Evolutionary conservation across 2,888 invertebrate genomes (phyloP), one percentile per base, ranked within the genome.

Genomic region (Drosophila neotestacea): DNA sequence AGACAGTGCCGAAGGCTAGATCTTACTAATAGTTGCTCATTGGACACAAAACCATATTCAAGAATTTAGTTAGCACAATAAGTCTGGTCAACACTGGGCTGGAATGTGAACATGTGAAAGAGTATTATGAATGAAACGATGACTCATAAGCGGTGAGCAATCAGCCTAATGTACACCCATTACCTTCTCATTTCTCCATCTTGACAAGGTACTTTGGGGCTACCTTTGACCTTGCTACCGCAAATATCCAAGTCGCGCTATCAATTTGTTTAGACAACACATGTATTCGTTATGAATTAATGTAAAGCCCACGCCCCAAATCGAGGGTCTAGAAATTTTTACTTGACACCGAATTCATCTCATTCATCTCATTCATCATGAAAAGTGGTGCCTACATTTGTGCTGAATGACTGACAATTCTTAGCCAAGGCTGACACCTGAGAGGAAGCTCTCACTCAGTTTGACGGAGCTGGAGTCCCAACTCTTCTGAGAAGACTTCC

Each of bases 331-430:
- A 13, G 36, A 34, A 34, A 70, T 50, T 54, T 50, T 50, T 6
- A 58, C 58, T 59, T 67, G 72, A 62, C 64, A 54, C 34, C 42
- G 38, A 77, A 59, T 39, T 47, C 41, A 34, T 63, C 65, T 50
- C 83, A 85, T 86, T 77, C 77, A 80, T 81, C 65, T 50, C 83
- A 85, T 86, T 77, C 77, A 81, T 81, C 81, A 86, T 77, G 63
- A 50, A 65, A 74, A 62, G 46, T 65, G 69, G 44, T 84, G 66
- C 67, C 55, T 70, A 47, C 51, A 60, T 70, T 55, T 34, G 13
- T 30, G 48, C 39, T 22, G 34, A 16, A 56, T 6, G 50, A 6
- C 63, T 66, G 66, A 61, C 67, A 75, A 54, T 59, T 63, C 32
- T 34, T 39, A 7, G 32, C 38, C 55, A 64, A 28, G 28, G 28